Evolutionary conservation across 2,888 invertebrate species (phyloP), one percentile per base, ranked within the genome.

Genomic region (Phytoseiulus persimilis): DNA sequence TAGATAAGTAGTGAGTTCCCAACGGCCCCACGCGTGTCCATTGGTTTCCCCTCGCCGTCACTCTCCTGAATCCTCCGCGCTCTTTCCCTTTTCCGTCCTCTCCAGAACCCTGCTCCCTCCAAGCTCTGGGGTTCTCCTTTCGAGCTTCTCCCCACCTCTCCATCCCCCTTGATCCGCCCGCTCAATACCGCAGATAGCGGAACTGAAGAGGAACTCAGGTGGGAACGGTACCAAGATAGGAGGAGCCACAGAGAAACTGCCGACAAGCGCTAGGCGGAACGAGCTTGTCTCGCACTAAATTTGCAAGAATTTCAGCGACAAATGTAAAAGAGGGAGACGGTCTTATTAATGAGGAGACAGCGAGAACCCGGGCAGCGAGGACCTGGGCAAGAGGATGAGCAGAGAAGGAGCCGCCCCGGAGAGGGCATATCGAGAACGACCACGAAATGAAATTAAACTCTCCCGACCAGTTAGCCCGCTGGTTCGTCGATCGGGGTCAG

Each of bases 391-490:
- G 65, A 65, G 23, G 28, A 23, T 1, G 65, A 65, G 65, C 5
- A 6, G 18, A 65, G 65, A 65, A 23, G 28, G 65, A 14, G 9
- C 1, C 9, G 28, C 9, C 1, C 14, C 65, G 65, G 2, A 65
- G 23, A 2, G 65, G 65, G 18, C 28, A 28, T 23, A 14, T 65
- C 11, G 65, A 2, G 2, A 14, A 6, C 65, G 23, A 65, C 65
- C 65, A 65, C 65, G 65, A 65, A 65, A 65, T 65, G 65, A 65
- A 65, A 65, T 65, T 65, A 65, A 65, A 65, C 65, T 65, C 65
- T 65, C 65, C 65, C 65, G 2, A 65, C 46, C 46, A 14, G 46
- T 46, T 46, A 46, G 46, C 65, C 65, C 65, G 18, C 65, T 23
- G 3, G 39, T 39, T 9, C 3, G 65, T 2, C 18, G 65, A 23